These are phyloP conservation scores for Dynastes grantii DNA, from an alignment of 2,888 invertebrate genomes.

Conservation along the genomic window DNA sequence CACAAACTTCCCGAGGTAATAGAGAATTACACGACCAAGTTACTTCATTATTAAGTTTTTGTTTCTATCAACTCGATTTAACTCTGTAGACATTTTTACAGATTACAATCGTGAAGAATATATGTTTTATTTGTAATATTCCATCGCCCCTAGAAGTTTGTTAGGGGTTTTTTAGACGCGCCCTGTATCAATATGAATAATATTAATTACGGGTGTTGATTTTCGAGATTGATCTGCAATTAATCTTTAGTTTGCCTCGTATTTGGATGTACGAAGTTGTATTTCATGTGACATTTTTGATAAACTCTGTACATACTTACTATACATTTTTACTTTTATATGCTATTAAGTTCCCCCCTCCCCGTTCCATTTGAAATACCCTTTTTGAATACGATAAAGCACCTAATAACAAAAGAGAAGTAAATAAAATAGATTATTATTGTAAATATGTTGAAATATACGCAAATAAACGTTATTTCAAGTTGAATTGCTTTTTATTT, in stretches of 20 bases:
- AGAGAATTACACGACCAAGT: no score
- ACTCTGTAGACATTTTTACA: no score
- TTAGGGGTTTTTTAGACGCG: neutral
- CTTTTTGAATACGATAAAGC: slow-evolving; percentile 20
- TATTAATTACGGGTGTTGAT: slow-evolving; percentile 8
- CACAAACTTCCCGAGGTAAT: neutral
- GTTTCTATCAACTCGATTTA: no score
- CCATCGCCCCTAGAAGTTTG: neutral
- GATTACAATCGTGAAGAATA: no score
- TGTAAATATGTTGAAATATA: slow-evolving; percentile 38
- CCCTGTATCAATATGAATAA: neutral
- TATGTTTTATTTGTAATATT: no score
- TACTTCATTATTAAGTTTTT: no score
- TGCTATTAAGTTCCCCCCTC: slow-evolving; percentile 14
- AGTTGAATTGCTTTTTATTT: neutral
- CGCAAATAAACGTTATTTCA: slow-evolving; percentile 28
- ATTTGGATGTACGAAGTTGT: slow-evolving; percentile 16
- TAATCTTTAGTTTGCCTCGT: slow-evolving; percentile 4
- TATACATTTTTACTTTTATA: slow-evolving; percentile 41
- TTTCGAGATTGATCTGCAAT: slow-evolving; percentile 3
- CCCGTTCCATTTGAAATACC: neutral
- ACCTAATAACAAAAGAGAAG: neutral
- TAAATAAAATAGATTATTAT: slow-evolving; percentile 1
- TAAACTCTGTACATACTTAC: slow-evolving; percentile 21
- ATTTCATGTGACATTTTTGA: slow-evolving; percentile 28